phyloP scores from a whole-genome alignment of 2,113 vertebrate species.

The Saguinus midas region DNA sequence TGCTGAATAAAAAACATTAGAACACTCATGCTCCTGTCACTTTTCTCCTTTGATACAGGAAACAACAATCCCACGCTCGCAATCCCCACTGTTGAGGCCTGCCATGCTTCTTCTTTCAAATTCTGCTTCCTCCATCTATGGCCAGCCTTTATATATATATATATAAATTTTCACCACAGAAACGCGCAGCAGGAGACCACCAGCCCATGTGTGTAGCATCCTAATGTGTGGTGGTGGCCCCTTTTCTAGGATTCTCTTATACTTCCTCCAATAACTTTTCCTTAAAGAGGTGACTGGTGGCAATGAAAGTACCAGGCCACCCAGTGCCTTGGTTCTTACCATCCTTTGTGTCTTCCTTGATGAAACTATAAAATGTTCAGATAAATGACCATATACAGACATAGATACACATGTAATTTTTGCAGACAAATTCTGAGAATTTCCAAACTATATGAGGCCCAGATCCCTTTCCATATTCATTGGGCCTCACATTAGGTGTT shows the following conservation, averaged over 20 bases:
- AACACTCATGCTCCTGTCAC: background rate
- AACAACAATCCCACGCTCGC: background rate
- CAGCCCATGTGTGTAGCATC: background rate
- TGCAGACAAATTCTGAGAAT: background rate
- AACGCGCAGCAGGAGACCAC: background rate
- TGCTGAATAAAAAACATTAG: background rate
- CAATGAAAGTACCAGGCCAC: background rate
- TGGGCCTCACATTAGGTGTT: background rate
- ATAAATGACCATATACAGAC: background rate
- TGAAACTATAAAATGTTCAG: background rate
- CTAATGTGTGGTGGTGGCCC: background rate
- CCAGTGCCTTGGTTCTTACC: background rate
- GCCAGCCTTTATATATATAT: background rate
- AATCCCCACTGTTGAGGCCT: too few species aligned
- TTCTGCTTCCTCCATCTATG: background rate
- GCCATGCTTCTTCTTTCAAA: background rate
- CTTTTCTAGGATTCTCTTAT: background rate
- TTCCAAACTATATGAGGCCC: background rate
- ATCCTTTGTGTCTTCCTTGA: background rate
- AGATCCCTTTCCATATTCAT: background rate
- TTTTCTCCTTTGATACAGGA: background rate
- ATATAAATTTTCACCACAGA: background rate
- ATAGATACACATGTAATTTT: background rate
- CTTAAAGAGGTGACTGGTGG: background rate
- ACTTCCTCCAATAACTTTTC: background rate